These are phyloP conservation scores for Eospalax fontanierii DNA, from an alignment of 2,797 vertebrate genomes.

Conservation along the genomic window DNA sequence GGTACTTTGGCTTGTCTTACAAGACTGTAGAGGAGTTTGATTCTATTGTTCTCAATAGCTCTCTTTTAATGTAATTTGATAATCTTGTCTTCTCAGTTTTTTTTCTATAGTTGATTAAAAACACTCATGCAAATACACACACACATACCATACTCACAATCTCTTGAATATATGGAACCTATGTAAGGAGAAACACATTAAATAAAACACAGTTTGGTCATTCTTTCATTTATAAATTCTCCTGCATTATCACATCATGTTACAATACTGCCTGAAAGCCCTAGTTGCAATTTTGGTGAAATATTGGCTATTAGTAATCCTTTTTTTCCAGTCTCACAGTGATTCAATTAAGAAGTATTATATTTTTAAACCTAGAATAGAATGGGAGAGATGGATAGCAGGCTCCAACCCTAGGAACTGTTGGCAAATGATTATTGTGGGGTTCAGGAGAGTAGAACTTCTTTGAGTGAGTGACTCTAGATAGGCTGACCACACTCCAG, in stretches of 20 bases:
- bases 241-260: background rate
- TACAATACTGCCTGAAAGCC: background rate
- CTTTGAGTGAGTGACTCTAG: no score
- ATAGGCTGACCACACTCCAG: no score
- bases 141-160: background rate
- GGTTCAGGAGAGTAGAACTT: no score
- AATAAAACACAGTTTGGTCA: background rate
- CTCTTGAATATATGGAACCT: background rate
- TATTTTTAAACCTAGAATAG: no score
- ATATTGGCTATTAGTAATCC: background rate
- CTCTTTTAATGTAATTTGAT: conserved; percentile 71
- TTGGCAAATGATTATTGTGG: no score
- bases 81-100: conserved; percentile 39
- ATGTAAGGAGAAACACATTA: background rate
- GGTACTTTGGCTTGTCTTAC: conserved; percentile 68
- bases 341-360: no score
- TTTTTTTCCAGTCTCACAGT: background rate
- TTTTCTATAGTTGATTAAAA: background rate
- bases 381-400: no score
- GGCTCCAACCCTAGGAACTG: no score
- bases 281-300: background rate
- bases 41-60: conserved; percentile 60
- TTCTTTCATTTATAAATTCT: background rate
- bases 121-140: background rate
- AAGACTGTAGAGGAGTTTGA: conserved; percentile 55